Evolutionary conservation across 2,113 vertebrate species (phyloP).

Genomic region (Noturus placidus): DNA sequence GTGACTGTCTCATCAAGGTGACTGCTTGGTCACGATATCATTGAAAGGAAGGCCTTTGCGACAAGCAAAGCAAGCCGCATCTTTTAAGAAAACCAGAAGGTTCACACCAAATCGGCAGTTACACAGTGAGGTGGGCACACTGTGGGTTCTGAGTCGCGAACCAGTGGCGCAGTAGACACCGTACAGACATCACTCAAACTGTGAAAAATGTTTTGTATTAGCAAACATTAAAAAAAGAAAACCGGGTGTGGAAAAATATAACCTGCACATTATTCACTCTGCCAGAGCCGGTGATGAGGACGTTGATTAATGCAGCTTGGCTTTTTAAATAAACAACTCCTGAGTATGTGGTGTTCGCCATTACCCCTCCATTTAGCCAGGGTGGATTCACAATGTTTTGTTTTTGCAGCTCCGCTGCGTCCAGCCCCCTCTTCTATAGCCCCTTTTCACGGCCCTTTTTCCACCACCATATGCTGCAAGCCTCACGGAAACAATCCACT

Average conservation of each 20-base stretch:
- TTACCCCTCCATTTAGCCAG: conserved; percentile 52
- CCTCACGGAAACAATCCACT: conserved; percentile 60
- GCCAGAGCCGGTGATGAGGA: conserved; percentile 51
- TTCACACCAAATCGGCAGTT: conserved; percentile 11
- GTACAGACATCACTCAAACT: conserved; percentile 44
- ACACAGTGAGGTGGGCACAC: conserved; percentile 20
- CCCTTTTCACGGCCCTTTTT: conserved; percentile 49
- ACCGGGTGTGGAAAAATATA: conserved; percentile 30
- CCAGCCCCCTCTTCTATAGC: conserved; percentile 47
- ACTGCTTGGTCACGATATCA: not conserved
- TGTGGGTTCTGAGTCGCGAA: conserved; percentile 33
- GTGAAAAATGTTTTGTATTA: conserved; percentile 51
- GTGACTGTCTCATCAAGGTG: conserved; percentile 28
- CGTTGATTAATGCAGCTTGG: conserved; percentile 54
- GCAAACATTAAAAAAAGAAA: conserved; percentile 42
- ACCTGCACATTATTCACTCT: conserved; percentile 48
- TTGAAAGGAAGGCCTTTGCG: not conserved
- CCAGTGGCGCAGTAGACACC: conserved; percentile 33
- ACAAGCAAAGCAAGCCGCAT: conserved; percentile 5
- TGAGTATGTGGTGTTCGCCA: conserved; percentile 50
- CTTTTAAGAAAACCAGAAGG: conserved; percentile 9
- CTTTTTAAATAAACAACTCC: conserved; percentile 59
- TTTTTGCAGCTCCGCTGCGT: conserved; percentile 57
- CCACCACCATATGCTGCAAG: conserved; percentile 58
- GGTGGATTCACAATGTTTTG: conserved; percentile 49